These are phyloP conservation scores for Scaptomyza cyrtandrae DNA, from an alignment of 2,888 invertebrate species.

Conservation along the genomic window DNA sequence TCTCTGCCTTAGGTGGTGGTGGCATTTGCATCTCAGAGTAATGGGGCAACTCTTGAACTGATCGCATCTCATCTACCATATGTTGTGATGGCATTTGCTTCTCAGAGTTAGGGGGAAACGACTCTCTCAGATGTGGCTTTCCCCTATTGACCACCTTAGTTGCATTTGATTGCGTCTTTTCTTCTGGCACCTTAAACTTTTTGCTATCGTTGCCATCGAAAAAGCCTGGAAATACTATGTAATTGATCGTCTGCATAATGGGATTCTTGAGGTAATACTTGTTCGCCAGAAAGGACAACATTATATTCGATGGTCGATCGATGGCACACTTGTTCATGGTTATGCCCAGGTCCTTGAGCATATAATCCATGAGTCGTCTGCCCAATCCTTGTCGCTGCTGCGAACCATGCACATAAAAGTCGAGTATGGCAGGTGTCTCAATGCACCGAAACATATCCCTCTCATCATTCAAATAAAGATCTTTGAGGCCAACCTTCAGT, in stretches of 20 bases:
- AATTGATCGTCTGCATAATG: constrained; percentile 92
- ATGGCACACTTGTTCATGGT: constrained; percentile 91
- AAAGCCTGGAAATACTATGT: constrained; percentile 90
- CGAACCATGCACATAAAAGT: constrained; percentile 94
- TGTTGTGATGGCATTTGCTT: too few relatives aligned
- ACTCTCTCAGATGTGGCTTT: too few relatives aligned
- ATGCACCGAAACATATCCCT: constrained; percentile 89
- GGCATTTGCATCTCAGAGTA: too few relatives aligned
- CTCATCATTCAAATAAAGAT: constrained; percentile 91
- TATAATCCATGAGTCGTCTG: constrained; percentile 91
- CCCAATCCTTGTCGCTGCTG: constrained; percentile 94
- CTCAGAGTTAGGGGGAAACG: too few relatives aligned
- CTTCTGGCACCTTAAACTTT: too few relatives aligned
- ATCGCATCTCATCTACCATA: too few relatives aligned
- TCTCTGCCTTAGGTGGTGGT: too few relatives aligned
- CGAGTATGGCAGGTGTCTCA: constrained; percentile 93
- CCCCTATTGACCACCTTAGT: too few relatives aligned
- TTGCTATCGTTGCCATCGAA: too few relatives aligned
- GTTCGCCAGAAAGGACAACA: constrained; percentile 92
- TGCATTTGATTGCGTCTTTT: too few relatives aligned
- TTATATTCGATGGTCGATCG: constrained; percentile 95
- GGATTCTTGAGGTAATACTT: constrained; percentile 88
- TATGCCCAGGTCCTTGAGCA: constrained; percentile 90
- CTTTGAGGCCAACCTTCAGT: constrained; percentile 94
- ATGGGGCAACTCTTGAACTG: too few relatives aligned